Base-by-base conservation (phyloP, 2,113 vertebrate genomes). In the Phylloscopus whistleri region DNA sequence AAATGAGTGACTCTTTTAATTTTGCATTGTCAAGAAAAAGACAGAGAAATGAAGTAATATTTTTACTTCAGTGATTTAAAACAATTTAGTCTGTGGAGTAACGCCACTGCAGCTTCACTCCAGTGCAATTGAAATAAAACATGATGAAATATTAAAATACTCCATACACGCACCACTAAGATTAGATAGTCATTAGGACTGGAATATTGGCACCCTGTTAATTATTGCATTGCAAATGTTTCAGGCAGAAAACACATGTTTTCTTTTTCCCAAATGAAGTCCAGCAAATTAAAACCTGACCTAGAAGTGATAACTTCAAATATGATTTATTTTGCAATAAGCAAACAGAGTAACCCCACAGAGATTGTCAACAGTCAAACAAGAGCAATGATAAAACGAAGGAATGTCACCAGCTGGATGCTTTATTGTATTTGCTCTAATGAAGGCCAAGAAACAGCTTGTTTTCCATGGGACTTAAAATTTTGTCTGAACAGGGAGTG, bases 1-100 rank as follows among this genome's bases (percentile, higher is more conserved):
- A 96, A 97, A 97, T 97, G 93, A 96, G 94, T 96, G 94, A 95
- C 94, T 95, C 93, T 94, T 79, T 97, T 97, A 96, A 96, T 97
- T 97, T 96, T 95, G 92, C 92, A 87, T 90, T 93, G 93, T 94
- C 95, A 96, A 96, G 95, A 55, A 92, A 72, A 84, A 95, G 80
- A 37, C 48, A 33, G 92, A 80, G 92, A 96, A 97, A 96, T 94
- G 93, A 93, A 95, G 94, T 84, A 90, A 96, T 96, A 95, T 96
- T 97, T 97, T 95, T 96, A 92, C 94, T 96, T 97, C 93, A 90
- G 83, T 95, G 85, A 96, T 96, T 95, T 95, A 96, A 97, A 97
- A 94, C 93, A 94, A 89, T 95, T 96, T 96, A 92, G 95, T 95
- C 93, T 78, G 39, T 56, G 83, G 92, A 78, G 87, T 89, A 95